Evolutionary conservation across 2,113 vertebrate species (phyloP).

Genomic region (Alosa alosa): DNA sequence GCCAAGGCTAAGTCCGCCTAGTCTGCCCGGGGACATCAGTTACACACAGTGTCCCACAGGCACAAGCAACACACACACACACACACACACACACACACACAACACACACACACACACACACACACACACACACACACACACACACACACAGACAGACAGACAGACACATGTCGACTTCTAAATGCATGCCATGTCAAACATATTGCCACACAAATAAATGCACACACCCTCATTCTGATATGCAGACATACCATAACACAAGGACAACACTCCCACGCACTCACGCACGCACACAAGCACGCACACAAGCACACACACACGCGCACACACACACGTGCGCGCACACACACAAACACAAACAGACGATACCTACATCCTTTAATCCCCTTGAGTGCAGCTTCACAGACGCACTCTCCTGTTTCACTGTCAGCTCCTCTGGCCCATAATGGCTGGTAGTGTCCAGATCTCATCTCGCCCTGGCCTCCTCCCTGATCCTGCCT

Average conservation of each 20-base stretch:
- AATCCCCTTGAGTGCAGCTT: constrained; percentile 8
- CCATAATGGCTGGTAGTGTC: not conserved
- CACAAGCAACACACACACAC: not conserved
- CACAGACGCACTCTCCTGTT: not conserved
- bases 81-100: constrained; percentile 36
- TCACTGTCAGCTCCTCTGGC: not conserved
- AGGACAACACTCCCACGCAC: constrained; percentile 24
- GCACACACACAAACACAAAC: not conserved
- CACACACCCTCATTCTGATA: not conserved
- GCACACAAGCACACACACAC: not conserved
- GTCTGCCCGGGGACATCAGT: constrained; percentile 35
- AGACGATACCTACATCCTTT: constrained; percentile 19
- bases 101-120: not conserved
- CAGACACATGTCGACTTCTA: not conserved
- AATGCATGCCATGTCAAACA: constrained; percentile 32
- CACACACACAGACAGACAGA: not conserved
- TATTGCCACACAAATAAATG: not conserved
- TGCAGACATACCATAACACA: not conserved
- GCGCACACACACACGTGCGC: constrained; percentile 35
- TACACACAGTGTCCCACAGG: constrained; percentile 35
- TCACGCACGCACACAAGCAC: constrained; percentile 42
- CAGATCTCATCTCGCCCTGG: not conserved
- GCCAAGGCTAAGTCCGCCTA: constrained; percentile 49
- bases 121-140: constrained; percentile 36
- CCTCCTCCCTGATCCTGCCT: not conserved